Conservation (phyloP, 2,797 vertebrate genomes). For the Notolepis coatsorum region DNA sequence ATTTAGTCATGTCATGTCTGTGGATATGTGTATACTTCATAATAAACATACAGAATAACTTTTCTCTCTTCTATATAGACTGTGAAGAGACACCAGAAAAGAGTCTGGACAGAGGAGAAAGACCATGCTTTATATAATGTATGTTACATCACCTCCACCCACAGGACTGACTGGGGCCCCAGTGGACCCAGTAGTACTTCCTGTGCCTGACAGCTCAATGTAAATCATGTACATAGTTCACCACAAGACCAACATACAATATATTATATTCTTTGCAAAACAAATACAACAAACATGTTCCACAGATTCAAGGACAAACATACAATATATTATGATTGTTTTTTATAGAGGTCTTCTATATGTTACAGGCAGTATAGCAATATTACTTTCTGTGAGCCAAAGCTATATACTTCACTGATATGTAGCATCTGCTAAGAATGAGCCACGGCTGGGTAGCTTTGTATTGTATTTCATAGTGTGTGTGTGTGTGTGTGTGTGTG, state of each 20-base stretch:
- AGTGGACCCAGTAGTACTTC: slow-evolving; percentile 34
- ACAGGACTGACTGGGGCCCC: slow-evolving; percentile 22
- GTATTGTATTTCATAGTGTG: slow-evolving; percentile 29
- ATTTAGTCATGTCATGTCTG: neutral
- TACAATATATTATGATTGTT: neutral
- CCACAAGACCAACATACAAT: slow-evolving; percentile 3
- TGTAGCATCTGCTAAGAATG: slow-evolving; percentile 53
- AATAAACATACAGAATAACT: too few relatives aligned
- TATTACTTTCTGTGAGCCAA: slow-evolving; percentile 31
- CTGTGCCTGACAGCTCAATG: slow-evolving; percentile 46
- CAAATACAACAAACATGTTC: too few relatives aligned
- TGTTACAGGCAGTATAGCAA: slow-evolving; percentile 8
- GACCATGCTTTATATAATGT: neutral
- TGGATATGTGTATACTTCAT: neutral
- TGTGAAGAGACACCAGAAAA: slow-evolving; percentile 10
- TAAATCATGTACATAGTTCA: slow-evolving; percentile 33
- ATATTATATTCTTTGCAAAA: neutral
- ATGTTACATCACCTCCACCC: slow-evolving; percentile 24
- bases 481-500: slow-evolving; percentile 8
- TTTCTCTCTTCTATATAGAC: slow-evolving; percentile 31
- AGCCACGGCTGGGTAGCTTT: slow-evolving; percentile 67
- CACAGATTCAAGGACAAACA: too few relatives aligned
- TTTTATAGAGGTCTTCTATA: slow-evolving; percentile 6
- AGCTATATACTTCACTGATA: slow-evolving; percentile 29
- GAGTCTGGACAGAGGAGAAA: neutral